Evolutionary conservation across 2,888 invertebrate genomes (phyloP).

Genomic region (Drosophila paranaensis): DNA sequence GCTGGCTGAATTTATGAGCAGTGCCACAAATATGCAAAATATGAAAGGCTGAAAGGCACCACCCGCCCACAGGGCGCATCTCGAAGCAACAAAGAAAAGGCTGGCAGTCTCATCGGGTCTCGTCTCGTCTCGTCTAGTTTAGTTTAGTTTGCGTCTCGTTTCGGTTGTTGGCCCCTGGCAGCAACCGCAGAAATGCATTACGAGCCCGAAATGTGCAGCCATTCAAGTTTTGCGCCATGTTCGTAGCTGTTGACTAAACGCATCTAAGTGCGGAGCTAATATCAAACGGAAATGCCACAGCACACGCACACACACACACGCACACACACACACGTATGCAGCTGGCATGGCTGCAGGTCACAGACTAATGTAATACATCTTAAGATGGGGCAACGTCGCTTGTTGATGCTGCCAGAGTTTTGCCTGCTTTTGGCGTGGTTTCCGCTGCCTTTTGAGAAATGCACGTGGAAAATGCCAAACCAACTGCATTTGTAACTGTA

Average conservation of each 20-base stretch:
- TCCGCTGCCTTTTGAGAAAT: conserved; percentile 79
- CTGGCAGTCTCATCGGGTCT: conserved; percentile 24
- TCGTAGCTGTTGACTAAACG: conserved; percentile 72
- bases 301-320: conserved; percentile 30
- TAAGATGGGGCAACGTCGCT: conserved; percentile 48
- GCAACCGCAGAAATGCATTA: conserved; percentile 77
- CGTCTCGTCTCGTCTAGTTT: conserved; percentile 3
- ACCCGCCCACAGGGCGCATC: conserved; percentile 3
- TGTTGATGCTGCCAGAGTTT: conserved; percentile 38
- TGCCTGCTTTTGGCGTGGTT: conserved; percentile 73
- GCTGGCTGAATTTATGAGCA: conserved; percentile 61
- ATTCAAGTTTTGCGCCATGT: conserved; percentile 62
- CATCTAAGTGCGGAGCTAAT: conserved; percentile 75
- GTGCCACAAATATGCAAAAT: conserved; percentile 66
- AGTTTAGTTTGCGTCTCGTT: conserved; percentile 9
- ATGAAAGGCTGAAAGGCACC: conserved; percentile 42
- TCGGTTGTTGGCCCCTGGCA: conserved; percentile 33
- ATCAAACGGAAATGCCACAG: conserved; percentile 75
- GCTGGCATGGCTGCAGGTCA: conserved; percentile 48
- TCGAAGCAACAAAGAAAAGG: conserved; percentile 39
- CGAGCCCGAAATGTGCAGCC: conserved; percentile 43
- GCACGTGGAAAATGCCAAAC: conserved; percentile 75
- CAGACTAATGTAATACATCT: conserved; percentile 72
- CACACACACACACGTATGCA: conserved; percentile 19
- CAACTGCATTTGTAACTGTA: conserved; percentile 68